These are phyloP conservation scores for Pipistrellus pipistrellus DNA, from an alignment of 2,797 vertebrate genomes.

Conservation along the genomic window DNA sequence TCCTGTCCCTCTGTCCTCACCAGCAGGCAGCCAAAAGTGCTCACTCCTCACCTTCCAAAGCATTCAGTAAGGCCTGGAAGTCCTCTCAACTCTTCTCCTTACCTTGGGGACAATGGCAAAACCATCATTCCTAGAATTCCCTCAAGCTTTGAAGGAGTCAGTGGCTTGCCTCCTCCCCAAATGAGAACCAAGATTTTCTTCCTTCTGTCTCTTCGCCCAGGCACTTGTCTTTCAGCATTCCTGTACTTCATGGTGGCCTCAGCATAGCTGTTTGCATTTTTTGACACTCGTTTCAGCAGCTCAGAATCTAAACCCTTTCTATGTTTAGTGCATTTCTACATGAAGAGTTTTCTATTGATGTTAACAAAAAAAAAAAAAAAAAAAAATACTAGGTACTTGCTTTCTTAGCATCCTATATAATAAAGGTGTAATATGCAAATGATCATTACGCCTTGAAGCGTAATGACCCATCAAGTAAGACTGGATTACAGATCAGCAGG, in stretches of 20 bases:
- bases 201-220: not conserved
- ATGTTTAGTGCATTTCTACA: not conserved
- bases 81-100: constrained; percentile 26
- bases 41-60: constrained; percentile 64
- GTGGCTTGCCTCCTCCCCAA: not conserved
- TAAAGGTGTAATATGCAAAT: too few species aligned
- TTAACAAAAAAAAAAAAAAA: not conserved
- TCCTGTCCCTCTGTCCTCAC: constrained; percentile 52
- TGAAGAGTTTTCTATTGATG: not conserved
- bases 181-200: not conserved
- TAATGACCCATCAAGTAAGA: too few species aligned
- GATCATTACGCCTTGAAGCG: too few species aligned
- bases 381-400: not conserved
- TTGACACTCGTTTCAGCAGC: not conserved
- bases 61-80: constrained; percentile 17
- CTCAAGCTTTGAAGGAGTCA: not conserved
- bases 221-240: not conserved
- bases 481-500: too few species aligned
- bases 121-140: not conserved
- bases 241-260: not conserved
- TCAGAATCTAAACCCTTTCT: not conserved
- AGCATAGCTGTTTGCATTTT: not conserved
- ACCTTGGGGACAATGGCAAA: constrained; percentile 21
- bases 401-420: not conserved
- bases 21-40: constrained; percentile 56